Percentiles rank a stretch among this genome's conserved stretches.
Evolutionary conservation across 2,113 vertebrate species (phyloP).

Genomic region (Gadus macrocephalus): DNA sequence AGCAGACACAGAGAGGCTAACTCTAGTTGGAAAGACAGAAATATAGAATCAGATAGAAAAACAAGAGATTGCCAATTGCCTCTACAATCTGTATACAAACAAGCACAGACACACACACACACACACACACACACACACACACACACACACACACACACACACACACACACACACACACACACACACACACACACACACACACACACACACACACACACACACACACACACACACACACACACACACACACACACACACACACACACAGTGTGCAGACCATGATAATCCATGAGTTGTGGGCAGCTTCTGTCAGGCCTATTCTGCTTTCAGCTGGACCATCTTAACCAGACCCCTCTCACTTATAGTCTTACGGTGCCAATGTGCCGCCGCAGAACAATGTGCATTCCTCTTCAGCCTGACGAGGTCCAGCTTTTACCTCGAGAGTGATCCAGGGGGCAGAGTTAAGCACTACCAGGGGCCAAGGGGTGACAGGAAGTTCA

Average conservation of each 20-base stretch:
- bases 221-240: constrained; percentile 12
- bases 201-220: constrained; percentile 21
- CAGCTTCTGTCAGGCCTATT: constrained; percentile 27
- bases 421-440: constrained; percentile 24
- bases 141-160: background rate
- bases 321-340: constrained; percentile 1
- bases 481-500: constrained; percentile 19
- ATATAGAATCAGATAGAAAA: no score
- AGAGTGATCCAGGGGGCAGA: constrained; percentile 17
- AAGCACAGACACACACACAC: no score
- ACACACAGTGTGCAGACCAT: background rate
- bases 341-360: background rate
- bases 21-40: no score
- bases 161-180: background rate
- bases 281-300: constrained; percentile 17
- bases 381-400: background rate
- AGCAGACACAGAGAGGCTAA: no score
- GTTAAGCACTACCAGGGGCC: background rate
- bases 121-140: background rate
- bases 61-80: no score
- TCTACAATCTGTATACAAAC: no score
- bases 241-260: constrained; percentile 10
- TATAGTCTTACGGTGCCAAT: constrained; percentile 1
- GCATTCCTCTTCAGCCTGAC: constrained; percentile 22
- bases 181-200: constrained; percentile 14